Conservation (phyloP, 2,888 invertebrate species). For the Latheticus oryzae region DNA sequence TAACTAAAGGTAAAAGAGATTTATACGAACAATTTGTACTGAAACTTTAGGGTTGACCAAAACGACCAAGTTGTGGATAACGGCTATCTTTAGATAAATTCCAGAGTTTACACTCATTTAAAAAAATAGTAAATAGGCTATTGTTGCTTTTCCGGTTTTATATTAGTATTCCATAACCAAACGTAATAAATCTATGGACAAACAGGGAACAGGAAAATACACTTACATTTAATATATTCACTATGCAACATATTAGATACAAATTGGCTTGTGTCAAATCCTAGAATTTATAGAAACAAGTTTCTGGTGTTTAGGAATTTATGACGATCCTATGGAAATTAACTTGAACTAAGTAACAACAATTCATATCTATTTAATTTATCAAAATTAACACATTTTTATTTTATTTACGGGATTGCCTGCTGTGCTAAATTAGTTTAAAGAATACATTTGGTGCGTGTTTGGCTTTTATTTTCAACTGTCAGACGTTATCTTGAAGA, state of each 20-base stretch:
- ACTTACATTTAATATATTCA: conserved; percentile 44
- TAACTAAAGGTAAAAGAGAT: conserved; percentile 27
- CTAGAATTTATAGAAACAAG: conserved; percentile 43
- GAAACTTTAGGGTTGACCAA: conserved; percentile 24
- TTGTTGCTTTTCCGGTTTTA: conserved; percentile 2
- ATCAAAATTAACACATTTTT: conserved; percentile 27
- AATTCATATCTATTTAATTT: conserved; percentile 12
- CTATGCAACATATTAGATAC: conserved; percentile 44
- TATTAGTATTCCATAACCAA: conserved; percentile 36
- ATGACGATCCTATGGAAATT: conserved; percentile 42
- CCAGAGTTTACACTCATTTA: conserved; percentile 10
- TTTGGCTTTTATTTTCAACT: conserved; percentile 25
- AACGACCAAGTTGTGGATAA: conserved; percentile 8
- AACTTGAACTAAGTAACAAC: conserved; percentile 24
- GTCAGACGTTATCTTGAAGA: conserved; percentile 12
- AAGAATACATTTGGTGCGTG: conserved; percentile 36
- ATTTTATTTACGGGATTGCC: conserved; percentile 30
- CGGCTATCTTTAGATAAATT: conserved; percentile 7
- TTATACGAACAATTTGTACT: conserved; percentile 27
- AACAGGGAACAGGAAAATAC: conserved; percentile 41
- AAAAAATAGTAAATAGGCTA: conserved; percentile 23
- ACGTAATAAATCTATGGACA: conserved; percentile 36
- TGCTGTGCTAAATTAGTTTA: too few species aligned
- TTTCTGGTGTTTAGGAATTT: conserved; percentile 40
- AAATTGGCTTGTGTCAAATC: conserved; percentile 43